Evolutionary conservation across 2,797 vertebrate species (phyloP), one percentile per base, ranked within the genome.

Genomic region (Pipistrellus pipistrellus): DNA sequence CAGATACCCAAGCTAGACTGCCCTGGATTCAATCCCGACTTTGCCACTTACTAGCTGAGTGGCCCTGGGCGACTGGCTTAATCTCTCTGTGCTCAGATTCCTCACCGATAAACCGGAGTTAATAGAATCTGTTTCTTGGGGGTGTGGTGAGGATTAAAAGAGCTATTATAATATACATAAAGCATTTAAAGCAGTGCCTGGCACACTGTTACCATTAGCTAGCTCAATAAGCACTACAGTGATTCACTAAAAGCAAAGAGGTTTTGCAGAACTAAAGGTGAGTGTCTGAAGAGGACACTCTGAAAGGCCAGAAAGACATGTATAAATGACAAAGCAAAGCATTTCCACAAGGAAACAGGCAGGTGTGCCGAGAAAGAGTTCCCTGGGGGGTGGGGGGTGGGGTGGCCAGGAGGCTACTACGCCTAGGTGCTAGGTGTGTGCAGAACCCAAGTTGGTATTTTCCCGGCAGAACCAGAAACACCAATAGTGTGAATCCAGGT

Each of bases 81-180:
- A 90, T 85, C 85, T 96, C 84, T 93, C 69, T 85, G 83, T 84
- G 80, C 66, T 93, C 57, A 62, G 64, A 68, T 90, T 90, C 69
- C 77, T 94, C 69, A 73, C 66, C 44, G 51, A 85, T 32, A 95
- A 96, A 75, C 44, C 71, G 35, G 66, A 95, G 85, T 90, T 90
- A 96, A 95, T 78, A 92, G 85, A 94, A 94, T 93, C 71, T 82
- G 83, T 59, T 96, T 87, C 48, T 78, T 35, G 53, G 41, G 30
- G 76, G 41, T 82, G 82, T 73, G 84, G 85, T 94, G 88, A 88
- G 48, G 95, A 96, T 93, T 95, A 86, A 92, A 93, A 95, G 57
- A 88, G 57, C 68, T 75, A 75, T n/a, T n/a, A 95, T 88, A 83
- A 95, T 88, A 83, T 48, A 78, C 81, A 77, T 21, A 88, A 95